Evolutionary conservation across 2,888 invertebrate species (phyloP).

Genomic region (Nycteola revayana): DNA sequence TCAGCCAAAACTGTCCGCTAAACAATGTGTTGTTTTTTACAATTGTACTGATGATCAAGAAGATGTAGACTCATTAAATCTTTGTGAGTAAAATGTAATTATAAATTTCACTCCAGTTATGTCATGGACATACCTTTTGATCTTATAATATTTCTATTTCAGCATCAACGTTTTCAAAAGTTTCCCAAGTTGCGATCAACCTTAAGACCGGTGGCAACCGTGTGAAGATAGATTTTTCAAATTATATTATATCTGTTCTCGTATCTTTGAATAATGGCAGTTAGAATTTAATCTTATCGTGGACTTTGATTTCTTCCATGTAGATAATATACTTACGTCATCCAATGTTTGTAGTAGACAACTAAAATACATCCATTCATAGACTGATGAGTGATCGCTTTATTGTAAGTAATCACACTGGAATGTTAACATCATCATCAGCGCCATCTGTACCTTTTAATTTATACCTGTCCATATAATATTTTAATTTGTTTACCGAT

Average conservation of each 20-base stretch:
- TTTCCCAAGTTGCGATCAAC: constrained; percentile 82
- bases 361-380: constrained; percentile 46
- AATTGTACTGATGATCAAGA: constrained; percentile 74
- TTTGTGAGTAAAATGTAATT: no score
- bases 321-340: constrained; percentile 36
- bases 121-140: no score
- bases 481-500: no score
- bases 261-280: constrained; percentile 61
- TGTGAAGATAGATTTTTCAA: constrained; percentile 81
- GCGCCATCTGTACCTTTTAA: no score
- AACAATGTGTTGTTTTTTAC: constrained; percentile 85
- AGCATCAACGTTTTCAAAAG: constrained; percentile 83
- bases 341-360: constrained; percentile 8
- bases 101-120: no score
- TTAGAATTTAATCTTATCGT: constrained; percentile 27
- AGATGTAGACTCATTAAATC: constrained; percentile 65
- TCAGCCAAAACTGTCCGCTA: constrained; percentile 84
- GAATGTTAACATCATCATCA: no score
- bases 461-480: no score
- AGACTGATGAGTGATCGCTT: constrained; percentile 7
- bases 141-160: constrained; percentile 37
- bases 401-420: no score
- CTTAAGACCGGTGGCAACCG: constrained; percentile 81
- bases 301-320: constrained; percentile 20
- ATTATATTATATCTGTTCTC: constrained; percentile 66